These are phyloP conservation scores for Mola mola DNA, from an alignment of 2,113 vertebrate species.

Conservation along the genomic window DNA sequence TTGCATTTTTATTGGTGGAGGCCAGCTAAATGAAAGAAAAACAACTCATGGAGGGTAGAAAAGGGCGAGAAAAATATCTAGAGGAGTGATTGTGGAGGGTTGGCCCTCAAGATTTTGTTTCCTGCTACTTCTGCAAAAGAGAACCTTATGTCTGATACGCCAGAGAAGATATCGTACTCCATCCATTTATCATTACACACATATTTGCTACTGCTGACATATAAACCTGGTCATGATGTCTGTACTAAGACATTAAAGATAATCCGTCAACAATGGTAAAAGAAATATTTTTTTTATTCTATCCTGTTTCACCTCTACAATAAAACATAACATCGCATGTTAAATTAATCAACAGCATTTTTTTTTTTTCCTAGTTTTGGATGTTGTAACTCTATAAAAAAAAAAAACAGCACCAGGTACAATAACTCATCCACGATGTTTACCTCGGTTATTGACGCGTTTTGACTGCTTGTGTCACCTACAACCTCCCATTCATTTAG, in stretches of 20 bases:
- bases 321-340: constrained; percentile 25
- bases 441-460: constrained; percentile 58
- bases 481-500: constrained; percentile 60
- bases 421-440: constrained; percentile 10
- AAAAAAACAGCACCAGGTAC: not conserved
- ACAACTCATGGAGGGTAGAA: constrained; percentile 78
- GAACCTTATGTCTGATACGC: constrained; percentile 78
- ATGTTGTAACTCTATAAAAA: constrained; percentile 5
- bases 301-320: constrained; percentile 37
- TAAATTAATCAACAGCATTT: constrained; percentile 6
- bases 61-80: constrained; percentile 81
- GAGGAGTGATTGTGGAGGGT: constrained; percentile 88
- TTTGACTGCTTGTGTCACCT: constrained; percentile 59
- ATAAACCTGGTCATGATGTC: constrained; percentile 71
- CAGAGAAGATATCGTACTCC: constrained; percentile 89
- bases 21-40: constrained; percentile 92
- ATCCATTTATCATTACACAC: constrained; percentile 80
- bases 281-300: constrained; percentile 19
- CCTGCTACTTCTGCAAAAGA: constrained; percentile 91
- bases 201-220: constrained; percentile 66
- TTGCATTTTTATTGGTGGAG: constrained; percentile 98
- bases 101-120: constrained; percentile 86
- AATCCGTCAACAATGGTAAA: constrained; percentile 59
- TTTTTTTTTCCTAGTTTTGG: not conserved
- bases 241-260: constrained; percentile 68